Conservation (phyloP, 2,888 invertebrate species). For the Andrena marginata region DNA sequence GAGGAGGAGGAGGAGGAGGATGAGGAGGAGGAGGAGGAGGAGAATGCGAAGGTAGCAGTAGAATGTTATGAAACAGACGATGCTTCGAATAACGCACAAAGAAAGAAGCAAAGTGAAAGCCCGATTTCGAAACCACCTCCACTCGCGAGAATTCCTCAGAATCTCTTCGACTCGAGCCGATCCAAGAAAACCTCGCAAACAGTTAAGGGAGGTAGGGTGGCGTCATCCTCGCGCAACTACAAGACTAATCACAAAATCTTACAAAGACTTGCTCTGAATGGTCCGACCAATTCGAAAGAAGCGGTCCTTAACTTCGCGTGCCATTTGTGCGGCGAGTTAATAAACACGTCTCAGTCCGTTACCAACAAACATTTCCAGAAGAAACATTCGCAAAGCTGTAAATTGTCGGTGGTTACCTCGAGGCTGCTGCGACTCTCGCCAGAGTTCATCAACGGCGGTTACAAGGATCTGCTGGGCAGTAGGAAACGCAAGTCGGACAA, state of each 20-base stretch:
- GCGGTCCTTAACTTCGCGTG: slow-evolving; percentile 74
- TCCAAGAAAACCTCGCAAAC: background rate
- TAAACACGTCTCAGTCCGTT: slow-evolving; percentile 78
- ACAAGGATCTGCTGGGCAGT: slow-evolving; percentile 64
- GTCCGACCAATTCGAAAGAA: slow-evolving; percentile 55
- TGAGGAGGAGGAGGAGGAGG: background rate
- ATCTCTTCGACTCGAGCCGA: slow-evolving; percentile 24
- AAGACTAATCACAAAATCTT: background rate
- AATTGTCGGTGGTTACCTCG: slow-evolving; percentile 68
- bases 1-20: background rate
- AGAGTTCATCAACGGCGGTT: slow-evolving; percentile 73
- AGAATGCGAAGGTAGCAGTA: background rate
- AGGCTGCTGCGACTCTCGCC: slow-evolving; percentile 67
- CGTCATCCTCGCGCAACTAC: background rate
- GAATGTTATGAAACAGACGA: background rate
- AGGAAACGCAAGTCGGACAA: slow-evolving; percentile 72
- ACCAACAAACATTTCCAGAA: slow-evolving; percentile 74
- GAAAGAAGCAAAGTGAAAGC: background rate
- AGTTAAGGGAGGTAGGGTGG: background rate
- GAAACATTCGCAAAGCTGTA: slow-evolving; percentile 75
- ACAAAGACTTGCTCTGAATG: slow-evolving; percentile 77
- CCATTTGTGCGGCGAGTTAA: slow-evolving; percentile 79
- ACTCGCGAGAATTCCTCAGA: slow-evolving; percentile 64
- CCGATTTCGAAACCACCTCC: slow-evolving; percentile 63
- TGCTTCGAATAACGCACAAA: background rate